Percentiles rank a stretch among this genome's conserved stretches.
Conservation (phyloP, 2,797 vertebrate genomes). For the Pantherophis alleghaniensis region DNA sequence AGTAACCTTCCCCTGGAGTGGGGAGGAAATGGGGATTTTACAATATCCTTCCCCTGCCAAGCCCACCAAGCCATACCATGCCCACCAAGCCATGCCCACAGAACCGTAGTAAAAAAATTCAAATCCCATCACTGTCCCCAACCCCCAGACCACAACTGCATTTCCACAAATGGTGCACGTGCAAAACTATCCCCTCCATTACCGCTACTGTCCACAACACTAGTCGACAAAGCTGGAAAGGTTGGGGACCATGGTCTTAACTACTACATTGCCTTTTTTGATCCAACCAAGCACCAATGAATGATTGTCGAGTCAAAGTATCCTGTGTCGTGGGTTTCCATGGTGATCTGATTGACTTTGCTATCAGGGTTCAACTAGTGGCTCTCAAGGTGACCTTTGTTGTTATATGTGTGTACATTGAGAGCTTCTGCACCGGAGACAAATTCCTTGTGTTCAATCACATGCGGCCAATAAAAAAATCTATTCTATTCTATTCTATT, state of each 20-base stretch:
- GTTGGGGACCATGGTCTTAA: neutral
- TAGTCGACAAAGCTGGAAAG: neutral
- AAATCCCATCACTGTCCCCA: neutral
- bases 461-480: too few relatives aligned
- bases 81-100: too few relatives aligned
- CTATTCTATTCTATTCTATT: too few relatives aligned
- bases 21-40: too few relatives aligned
- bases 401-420: too few relatives aligned
- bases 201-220: neutral
- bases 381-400: neutral
- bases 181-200: neutral
- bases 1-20: too few relatives aligned
- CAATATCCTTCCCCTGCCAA: too few relatives aligned
- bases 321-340: neutral
- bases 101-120: too few relatives aligned
- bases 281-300: neutral
- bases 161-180: neutral
- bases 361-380: neutral
- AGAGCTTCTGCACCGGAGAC: too few relatives aligned
- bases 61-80: too few relatives aligned
- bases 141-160: neutral
- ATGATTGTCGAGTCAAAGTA: neutral
- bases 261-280: neutral
- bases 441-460: too few relatives aligned
- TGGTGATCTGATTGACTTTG: neutral